Evolutionary conservation across 2,113 vertebrate species (phyloP), one percentile per base, ranked within the genome.

Genomic region (Trichechus manatus): DNA sequence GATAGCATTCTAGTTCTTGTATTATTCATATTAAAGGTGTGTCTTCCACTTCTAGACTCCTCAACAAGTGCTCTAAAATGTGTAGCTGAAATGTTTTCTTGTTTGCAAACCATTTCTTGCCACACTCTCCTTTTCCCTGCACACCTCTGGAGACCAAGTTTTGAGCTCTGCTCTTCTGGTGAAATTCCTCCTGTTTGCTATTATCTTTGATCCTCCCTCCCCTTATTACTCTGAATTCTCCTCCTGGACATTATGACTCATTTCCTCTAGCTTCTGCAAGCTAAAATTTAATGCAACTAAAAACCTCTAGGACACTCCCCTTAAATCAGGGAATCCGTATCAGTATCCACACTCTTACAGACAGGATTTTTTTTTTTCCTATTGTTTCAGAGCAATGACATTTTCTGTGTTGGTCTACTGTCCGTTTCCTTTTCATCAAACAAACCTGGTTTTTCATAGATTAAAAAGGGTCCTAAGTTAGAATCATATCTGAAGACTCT

Each of bases 211-310:
- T 80, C 91, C n/a, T 80, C 70, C 66, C 81, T 94, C 87, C 86
- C 66, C 27, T 92, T 50, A 64, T 68, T 89, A n/a, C 85, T 95
- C 74, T 50, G 90, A 95, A 91, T 97, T 89, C 87, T 97, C 95
- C 53, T 95, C 95, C 93, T 96, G 93, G 94, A 93, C 86, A 74
- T 72, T 56, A 77, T 89, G 85, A 95, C 82, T 95, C 90, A 96
- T 87, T 97, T 94, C 92, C 92, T 96, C 42, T 25, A 66, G 42
- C 94, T 95, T 93, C 93, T 97, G 93, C 81, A 93, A 56, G 90
- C 88, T 89, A 93, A 92, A 91, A 92, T 75, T 59, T 82, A 93
- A 79, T 80, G 95, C 81, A 50, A 11, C 68, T 20, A 74, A 82
- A 96, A 93, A 15, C 61, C 42, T 84, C 80, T 44, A 68, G 39